A percentile compares a stretch with the other conserved stretches of the same genome.
phyloP scores from a whole-genome alignment of 35 echinoderm and acorn worm genomes.

The Apostichopus parvimensis region DNA sequence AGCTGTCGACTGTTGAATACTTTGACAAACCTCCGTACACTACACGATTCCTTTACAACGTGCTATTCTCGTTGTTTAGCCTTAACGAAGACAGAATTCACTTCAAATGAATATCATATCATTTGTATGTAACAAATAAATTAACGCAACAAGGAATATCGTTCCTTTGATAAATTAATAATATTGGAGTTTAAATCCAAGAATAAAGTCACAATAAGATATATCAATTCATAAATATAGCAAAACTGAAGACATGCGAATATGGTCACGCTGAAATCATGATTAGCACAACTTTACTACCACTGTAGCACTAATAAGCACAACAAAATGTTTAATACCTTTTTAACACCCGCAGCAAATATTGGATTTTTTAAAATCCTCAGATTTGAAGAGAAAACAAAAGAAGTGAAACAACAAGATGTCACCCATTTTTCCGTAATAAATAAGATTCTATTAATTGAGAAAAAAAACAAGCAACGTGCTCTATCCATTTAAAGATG shows the following conservation, averaged over 20 bases:
- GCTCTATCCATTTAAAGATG: no score
- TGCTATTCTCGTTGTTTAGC: no score
- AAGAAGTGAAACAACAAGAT: no score
- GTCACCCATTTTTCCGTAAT: no score
- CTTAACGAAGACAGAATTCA: no score
- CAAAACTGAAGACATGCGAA: not conserved
- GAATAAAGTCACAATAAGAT: not conserved
- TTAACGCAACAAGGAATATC: not conserved
- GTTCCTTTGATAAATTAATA: slow-evolving; percentile 6
- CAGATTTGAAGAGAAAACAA: not conserved
- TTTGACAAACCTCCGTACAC: no score
- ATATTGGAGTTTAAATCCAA: not conserved
- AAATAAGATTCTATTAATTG: no score
- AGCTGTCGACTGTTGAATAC: no score
- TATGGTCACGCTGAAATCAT: no score
- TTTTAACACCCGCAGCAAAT: not conserved
- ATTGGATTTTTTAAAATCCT: not conserved
- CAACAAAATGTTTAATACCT: not conserved
- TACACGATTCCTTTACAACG: no score
- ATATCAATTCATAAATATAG: not conserved
- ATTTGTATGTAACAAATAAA: not conserved
- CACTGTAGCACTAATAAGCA: not conserved
- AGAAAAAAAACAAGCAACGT: no score
- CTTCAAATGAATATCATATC: no score
- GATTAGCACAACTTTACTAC: not conserved